These are phyloP conservation scores for Porites lutea DNA, from an alignment of 64 coral and sea anemone genomes.

Conservation along the genomic window DNA sequence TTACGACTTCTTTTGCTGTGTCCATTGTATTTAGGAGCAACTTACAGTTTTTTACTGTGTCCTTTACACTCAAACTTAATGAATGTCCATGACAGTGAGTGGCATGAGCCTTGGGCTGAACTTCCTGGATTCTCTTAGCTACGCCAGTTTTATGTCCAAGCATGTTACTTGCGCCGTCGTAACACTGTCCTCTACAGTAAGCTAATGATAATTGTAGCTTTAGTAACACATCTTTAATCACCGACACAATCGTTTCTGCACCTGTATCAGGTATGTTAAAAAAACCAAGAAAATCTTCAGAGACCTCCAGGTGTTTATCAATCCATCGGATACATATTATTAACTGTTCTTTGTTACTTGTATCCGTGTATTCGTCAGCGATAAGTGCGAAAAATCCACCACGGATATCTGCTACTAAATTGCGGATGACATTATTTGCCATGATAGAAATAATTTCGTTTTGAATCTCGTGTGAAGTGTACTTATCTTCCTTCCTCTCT, in stretches of 20 bases:
- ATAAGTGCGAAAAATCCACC: background rate
- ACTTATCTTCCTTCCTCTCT: no score
- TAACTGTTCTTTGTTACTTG: constrained; percentile 32
- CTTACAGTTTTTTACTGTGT: no score
- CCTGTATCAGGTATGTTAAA: no score
- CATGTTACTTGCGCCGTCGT: constrained; percentile 52
- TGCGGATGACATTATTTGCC: no score
- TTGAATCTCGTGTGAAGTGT: no score
- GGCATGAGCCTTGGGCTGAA: constrained; percentile 39
- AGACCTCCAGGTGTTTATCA: constrained; percentile 9
- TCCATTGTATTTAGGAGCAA: constrained; percentile 31
- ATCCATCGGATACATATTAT: constrained; percentile 32
- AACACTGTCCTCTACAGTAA: constrained; percentile 55
- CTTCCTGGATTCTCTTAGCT: constrained; percentile 19
- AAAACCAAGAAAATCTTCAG: constrained; percentile 47
- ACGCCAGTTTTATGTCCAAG: background rate
- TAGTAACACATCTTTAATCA: background rate
- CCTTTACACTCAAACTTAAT: no score
- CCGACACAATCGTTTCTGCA: constrained; percentile 20
- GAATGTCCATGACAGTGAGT: no score
- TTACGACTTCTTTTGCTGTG: constrained; percentile 30
- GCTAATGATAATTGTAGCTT: background rate
- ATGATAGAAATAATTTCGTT: no score
- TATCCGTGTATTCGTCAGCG: constrained; percentile 27
- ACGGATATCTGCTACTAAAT: no score